Evolutionary conservation across 2,113 vertebrate species (phyloP), one percentile per base, ranked within the genome.

Genomic region (Drymodes brunneopygia): DNA sequence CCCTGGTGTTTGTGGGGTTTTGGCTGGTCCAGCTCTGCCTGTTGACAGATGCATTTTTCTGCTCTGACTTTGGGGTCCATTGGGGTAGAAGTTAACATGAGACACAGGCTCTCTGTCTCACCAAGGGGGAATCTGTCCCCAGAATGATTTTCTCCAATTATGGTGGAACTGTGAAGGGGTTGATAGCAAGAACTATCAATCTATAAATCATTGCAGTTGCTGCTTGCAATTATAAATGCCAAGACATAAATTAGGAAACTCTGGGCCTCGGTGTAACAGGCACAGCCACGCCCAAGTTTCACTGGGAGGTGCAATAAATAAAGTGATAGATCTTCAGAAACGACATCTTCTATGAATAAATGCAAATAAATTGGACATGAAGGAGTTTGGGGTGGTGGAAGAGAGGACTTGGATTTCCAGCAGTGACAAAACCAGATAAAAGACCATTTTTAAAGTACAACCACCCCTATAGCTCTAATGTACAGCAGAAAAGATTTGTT

Each of bases 51-150:
- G 1, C 2, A 7, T 78, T 57, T 54, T 58, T 64, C n/a, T 19
- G 1, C 6, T 42, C 47, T 23, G 6, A 42, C 11, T 38, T 35
- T 31, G 10, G 27, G 45, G 3, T 72, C 50, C 2, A 2, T 33
- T 1, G 7, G 31, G n/a, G 12, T 50, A 29, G 47, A 38, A 61
- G 12, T 54, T 35, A 4, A 4, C 22, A 25, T 1, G 0, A 31
- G 64, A 9, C 24, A 31, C 23, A 47, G 42, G 14, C 23, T 60
- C 23, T 64, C 33, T 88, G 29, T 14, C 27, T 58, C n/a, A 22
- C 27, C 60, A 35, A 40, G 38, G 9, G 9, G 19, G 9, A 17
- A 31, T 22, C 15, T 1, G 10, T 19, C 40, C 45, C 87, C 29
- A 15, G 3, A 75, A 69, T 13, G 7, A 11, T 19, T 54, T 27